Evolutionary conservation across 2,888 invertebrate genomes (phyloP).

Genomic region (Cantharis lateralis): DNA sequence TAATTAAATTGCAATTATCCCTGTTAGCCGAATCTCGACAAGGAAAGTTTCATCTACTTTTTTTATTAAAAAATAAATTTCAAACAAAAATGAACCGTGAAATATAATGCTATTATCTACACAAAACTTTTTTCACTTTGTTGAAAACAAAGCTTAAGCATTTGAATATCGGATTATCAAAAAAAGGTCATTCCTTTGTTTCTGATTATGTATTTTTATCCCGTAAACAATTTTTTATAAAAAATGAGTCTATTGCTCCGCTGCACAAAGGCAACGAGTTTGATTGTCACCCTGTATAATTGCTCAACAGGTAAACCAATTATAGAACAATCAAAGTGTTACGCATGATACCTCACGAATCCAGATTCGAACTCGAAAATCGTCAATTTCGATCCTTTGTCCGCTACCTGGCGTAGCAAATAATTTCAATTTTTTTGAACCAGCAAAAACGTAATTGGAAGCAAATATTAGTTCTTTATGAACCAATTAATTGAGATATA

Average conservation of each 20-base stretch:
- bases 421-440: not conserved
- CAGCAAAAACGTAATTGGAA: not conserved
- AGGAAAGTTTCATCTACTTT: not conserved
- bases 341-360: not conserved
- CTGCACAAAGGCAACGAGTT: not conserved
- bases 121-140: not conserved
- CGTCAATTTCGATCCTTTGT: not conserved
- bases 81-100: not conserved
- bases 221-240: not conserved
- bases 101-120: not conserved
- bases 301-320: not conserved
- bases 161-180: not conserved
- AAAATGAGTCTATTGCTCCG: not conserved
- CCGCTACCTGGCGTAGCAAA: no score
- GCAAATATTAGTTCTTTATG: not conserved
- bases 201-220: not conserved
- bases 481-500: not conserved
- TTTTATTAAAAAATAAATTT: not conserved
- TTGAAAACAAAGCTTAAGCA: not conserved
- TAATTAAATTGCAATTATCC: not conserved
- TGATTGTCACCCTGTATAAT: not conserved
- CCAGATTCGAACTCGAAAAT: not conserved
- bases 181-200: not conserved
- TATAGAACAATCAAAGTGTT: not conserved
- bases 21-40: not conserved